These are phyloP conservation scores for Proteles cristata DNA, from an alignment of 2,113 vertebrate genomes.

Conservation along the genomic window DNA sequence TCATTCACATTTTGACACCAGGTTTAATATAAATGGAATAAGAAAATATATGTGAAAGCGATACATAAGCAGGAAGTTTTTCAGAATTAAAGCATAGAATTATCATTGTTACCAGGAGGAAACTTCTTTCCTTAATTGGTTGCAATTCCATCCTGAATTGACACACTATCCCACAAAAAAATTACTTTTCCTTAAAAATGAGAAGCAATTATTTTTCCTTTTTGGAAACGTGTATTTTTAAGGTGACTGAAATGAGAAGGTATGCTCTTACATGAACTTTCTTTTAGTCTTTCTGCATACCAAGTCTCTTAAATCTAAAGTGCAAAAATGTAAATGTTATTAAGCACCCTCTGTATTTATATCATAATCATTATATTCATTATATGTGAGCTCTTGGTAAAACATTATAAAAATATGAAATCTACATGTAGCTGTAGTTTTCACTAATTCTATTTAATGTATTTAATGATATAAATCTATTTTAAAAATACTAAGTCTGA, in stretches of 20 bases:
- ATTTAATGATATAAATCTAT: background rate
- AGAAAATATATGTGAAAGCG: background rate
- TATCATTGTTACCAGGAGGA: background rate
- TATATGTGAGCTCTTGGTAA: background rate
- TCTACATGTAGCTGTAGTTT: background rate
- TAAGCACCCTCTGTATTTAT: background rate
- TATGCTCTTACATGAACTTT: background rate
- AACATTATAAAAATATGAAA: background rate
- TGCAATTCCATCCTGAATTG: background rate
- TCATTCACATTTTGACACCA: background rate
- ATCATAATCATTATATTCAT: background rate
- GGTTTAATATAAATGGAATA: background rate
- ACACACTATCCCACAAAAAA: background rate
- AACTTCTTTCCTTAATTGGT: background rate
- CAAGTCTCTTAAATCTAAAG: background rate
- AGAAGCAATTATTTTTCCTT: background rate
- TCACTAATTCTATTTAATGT: background rate
- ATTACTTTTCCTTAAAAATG: background rate
- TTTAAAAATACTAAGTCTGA: background rate
- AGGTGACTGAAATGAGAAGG: background rate
- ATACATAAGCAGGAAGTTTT: background rate
- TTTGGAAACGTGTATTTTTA: background rate
- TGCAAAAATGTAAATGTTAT: background rate
- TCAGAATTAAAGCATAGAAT: background rate
- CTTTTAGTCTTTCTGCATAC: background rate